Conservation (phyloP, 2,888 invertebrate genomes). For the Drosophila formosana region DNA sequence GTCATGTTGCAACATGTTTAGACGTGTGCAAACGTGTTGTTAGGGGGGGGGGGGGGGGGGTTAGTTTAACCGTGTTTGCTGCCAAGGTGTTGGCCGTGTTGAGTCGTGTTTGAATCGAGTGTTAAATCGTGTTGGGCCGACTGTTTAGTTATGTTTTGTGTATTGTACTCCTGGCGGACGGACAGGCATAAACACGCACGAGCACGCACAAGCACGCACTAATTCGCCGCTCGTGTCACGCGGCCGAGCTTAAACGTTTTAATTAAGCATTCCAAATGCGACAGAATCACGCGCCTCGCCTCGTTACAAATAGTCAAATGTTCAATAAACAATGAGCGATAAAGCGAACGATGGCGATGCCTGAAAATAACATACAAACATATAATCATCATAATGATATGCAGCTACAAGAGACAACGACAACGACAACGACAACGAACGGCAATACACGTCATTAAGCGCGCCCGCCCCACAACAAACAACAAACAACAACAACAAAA, state of each 20-base stretch:
- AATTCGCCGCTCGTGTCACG: constrained; percentile 4
- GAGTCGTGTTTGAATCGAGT: constrained; percentile 19
- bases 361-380: constrained; percentile 30
- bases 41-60: constrained; percentile 3
- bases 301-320: constrained; percentile 62
- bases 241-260: constrained; percentile 43
- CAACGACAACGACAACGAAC: constrained; percentile 5
- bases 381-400: constrained; percentile 71
- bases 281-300: constrained; percentile 54
- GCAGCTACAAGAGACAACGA: constrained; percentile 42
- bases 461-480: not conserved
- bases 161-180: constrained; percentile 14
- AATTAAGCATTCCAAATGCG: constrained; percentile 60
- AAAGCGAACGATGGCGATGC: constrained; percentile 3
- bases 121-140: constrained; percentile 23
- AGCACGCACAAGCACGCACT: constrained; percentile 11
- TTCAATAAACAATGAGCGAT: constrained; percentile 58
- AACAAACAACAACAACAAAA: constrained; percentile 43
- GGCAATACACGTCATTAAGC: constrained; percentile 12
- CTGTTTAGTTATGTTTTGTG: constrained; percentile 14
- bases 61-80: constrained; percentile 9
- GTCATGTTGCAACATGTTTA: constrained; percentile 8
- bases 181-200: constrained; percentile 12
- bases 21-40: constrained; percentile 13
- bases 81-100: constrained; percentile 14